Base-by-base conservation (phyloP, 2,113 vertebrate species). In the Phaethon lepturus region DNA sequence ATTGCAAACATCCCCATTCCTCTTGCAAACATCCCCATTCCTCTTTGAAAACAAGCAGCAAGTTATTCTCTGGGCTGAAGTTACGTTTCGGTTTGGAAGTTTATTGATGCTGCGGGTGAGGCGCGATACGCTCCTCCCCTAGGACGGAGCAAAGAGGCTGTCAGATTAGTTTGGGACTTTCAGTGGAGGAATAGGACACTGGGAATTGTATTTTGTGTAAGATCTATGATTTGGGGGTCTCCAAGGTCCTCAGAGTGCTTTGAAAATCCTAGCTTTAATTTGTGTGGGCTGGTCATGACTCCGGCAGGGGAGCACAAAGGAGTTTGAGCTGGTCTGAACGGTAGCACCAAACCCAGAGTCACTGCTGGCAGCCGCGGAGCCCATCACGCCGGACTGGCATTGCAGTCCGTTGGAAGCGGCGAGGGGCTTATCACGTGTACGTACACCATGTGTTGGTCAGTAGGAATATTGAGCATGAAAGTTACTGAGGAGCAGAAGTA, bases 401-500 rank as follows among this genome's bases (percentile, higher is more conserved):
- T 4, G 2, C 7, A 52, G 47, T 1, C 52, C 31, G 0, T 2
- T 45, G n/a, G 44, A 49, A 33, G 31, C 4, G 4, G 24, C 2
- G 22, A 19, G 92, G 17, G 5, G 8, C 71, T 58, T 52, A 7
- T 20, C 82, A 16, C 9, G 0, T 11, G 28, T 14, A 29, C 42
- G 7, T 9, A 35, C 16, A 42, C 35, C 28, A 23, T 10, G 29
- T 53, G 56, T 6, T 49, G 38, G 33, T n/a, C 82, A 53, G 58
- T 10, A 74, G 50, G 50, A 49, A 44, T 13, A 17, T 15, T 0
- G 4, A 73, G 38, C 18, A 22, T 9, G 29, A 29, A 22, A 7
- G 10, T 13, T 20, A 15, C 35, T 10, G 47, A 87, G 67, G n/a
- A 88, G 44, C 17, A 75, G 68, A 53, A 76, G 52, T 50, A 53